phyloP scores from a whole-genome alignment of 2,888 invertebrate species.

The Spisula subtruncata region DNA sequence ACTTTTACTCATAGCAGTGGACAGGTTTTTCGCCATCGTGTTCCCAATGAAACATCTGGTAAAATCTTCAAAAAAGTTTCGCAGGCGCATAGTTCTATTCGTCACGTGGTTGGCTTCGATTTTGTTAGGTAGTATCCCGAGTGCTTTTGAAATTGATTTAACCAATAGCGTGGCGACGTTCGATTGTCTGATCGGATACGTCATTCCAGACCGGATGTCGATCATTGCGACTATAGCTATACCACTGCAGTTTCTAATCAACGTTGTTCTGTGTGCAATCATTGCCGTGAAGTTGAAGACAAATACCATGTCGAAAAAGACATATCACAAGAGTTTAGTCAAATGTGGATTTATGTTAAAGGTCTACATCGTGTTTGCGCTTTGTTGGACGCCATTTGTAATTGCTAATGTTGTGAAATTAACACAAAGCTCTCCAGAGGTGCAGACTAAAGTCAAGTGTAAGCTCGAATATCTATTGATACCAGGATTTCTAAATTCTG shows the following conservation, averaged over 20 bases:
- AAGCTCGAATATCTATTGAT: slow-evolving; percentile 26
- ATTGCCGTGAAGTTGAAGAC: slow-evolving; percentile 22
- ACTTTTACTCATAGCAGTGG: slow-evolving; percentile 28
- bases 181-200: background rate
- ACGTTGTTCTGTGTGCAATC: slow-evolving; percentile 18
- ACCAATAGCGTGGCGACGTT: background rate
- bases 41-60: slow-evolving; percentile 38
- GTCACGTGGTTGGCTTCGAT: slow-evolving; percentile 24
- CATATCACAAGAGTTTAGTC: slow-evolving; percentile 22
- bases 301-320: slow-evolving; percentile 31
- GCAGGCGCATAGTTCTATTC: background rate
- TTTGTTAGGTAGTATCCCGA: background rate
- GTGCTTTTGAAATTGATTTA: background rate
- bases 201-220: background rate
- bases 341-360: slow-evolving; percentile 35
- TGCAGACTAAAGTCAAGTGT: background rate
- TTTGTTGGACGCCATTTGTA: slow-evolving; percentile 44
- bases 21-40: slow-evolving; percentile 47
- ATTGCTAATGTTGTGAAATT: background rate
- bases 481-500: slow-evolving; percentile 49
- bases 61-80: background rate
- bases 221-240: background rate
- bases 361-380: slow-evolving; percentile 35
- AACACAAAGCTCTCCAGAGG: background rate
- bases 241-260: slow-evolving; percentile 17